These are phyloP conservation scores for Harpalus rubripes DNA, from an alignment of 2,888 invertebrate genomes.

Conservation along the genomic window DNA sequence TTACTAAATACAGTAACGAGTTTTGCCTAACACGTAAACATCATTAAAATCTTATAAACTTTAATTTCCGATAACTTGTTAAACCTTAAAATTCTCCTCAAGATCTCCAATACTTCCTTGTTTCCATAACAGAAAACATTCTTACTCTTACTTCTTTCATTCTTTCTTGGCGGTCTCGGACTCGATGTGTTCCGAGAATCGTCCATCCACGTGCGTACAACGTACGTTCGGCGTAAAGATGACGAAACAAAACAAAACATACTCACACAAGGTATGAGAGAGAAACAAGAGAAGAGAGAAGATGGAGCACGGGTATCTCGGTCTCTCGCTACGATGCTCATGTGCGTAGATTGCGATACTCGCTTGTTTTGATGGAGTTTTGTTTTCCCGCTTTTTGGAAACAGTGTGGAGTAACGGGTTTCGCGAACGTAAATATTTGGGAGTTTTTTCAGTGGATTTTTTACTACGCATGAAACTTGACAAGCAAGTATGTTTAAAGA, in stretches of 20 bases:
- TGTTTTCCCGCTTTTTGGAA: conserved; percentile 28
- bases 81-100: conserved; percentile 8
- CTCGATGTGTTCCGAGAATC: conserved; percentile 27
- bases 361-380: neutral
- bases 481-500: neutral
- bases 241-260: conserved; percentile 44
- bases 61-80: neutral
- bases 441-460: conserved; percentile 14
- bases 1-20: too few species aligned
- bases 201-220: conserved; percentile 22
- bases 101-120: conserved; percentile 5
- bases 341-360: conserved; percentile 1
- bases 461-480: neutral
- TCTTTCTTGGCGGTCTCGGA: conserved; percentile 11
- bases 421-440: conserved; percentile 39
- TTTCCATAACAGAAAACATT: conserved; percentile 24
- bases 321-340: neutral
- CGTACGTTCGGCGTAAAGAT: conserved; percentile 37
- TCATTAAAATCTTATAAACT: neutral
- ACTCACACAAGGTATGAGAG: conserved; percentile 6
- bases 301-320: neutral
- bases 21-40: too few species aligned
- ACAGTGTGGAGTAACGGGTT: conserved; percentile 5
- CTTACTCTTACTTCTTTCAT: conserved; percentile 8
- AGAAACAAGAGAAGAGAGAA: neutral